A percentile compares a stretch with the other conserved stretches of the same genome.
Evolutionary conservation across 2,113 vertebrate species (phyloP).

Genomic region (Chroicocephalus ridibundus): DNA sequence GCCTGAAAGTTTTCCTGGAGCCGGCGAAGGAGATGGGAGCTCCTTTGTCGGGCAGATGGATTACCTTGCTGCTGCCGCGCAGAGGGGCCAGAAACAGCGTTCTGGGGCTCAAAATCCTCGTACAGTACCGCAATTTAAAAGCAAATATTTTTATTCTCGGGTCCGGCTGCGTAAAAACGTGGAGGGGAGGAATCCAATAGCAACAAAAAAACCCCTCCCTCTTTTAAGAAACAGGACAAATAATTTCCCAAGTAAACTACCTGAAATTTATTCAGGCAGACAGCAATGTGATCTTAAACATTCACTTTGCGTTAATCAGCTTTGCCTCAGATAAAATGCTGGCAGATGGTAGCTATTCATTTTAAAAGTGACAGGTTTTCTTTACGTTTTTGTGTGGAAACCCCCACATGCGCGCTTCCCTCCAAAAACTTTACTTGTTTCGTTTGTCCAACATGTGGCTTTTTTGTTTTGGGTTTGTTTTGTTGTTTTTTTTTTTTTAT

Average conservation of each 20-base stretch:
- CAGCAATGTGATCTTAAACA: constrained; percentile 65
- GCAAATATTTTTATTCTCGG: background rate
- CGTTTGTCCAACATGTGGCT: constrained; percentile 48
- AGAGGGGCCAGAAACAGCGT: background rate
- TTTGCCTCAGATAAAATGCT: constrained; percentile 74
- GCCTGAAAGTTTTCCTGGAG: background rate
- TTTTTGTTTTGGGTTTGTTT: background rate
- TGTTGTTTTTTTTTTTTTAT: background rate
- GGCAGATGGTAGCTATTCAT: constrained; percentile 75
- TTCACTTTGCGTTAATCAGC: constrained; percentile 69
- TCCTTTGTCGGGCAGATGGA: background rate
- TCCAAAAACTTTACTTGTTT: constrained; percentile 68
- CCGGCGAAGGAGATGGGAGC: background rate
- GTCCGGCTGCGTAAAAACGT: background rate
- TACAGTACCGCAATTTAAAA: background rate
- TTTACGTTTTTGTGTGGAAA: constrained; percentile 64
- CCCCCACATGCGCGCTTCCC: constrained; percentile 26
- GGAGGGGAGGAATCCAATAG: background rate
- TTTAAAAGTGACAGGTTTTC: constrained; percentile 72
- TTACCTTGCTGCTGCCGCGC: background rate
- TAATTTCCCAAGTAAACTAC: constrained; percentile 42
- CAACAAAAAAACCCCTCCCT: background rate
- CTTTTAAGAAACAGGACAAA: background rate
- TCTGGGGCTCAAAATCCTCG: background rate
- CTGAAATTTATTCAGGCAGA: constrained; percentile 64